Evolutionary conservation across 2,113 vertebrate species (phyloP).

Genomic region (Varanus salvator): DNA sequence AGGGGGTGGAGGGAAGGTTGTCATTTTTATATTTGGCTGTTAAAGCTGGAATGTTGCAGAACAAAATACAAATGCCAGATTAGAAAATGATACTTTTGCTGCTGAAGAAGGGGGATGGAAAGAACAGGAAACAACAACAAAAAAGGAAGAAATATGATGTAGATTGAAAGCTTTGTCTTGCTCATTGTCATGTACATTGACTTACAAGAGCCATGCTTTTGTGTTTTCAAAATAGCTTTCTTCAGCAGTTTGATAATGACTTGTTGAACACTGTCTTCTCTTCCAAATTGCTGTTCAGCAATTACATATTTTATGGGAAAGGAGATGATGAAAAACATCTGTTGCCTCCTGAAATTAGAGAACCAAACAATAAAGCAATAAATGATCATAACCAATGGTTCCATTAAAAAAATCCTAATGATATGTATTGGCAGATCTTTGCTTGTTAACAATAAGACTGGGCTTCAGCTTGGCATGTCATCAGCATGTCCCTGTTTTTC

Average conservation of each 20-base stretch:
- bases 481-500: background rate
- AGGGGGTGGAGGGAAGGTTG: background rate
- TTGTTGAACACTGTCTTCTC: constrained; percentile 37
- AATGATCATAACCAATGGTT: constrained; percentile 26
- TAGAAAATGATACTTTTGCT: constrained; percentile 37
- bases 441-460: constrained; percentile 5
- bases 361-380: constrained; percentile 12
- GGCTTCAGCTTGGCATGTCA: background rate
- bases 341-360: constrained; percentile 23
- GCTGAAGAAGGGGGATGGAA: constrained; percentile 44
- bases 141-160: constrained; percentile 2
- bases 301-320: constrained; percentile 49
- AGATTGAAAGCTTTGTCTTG: constrained; percentile 52
- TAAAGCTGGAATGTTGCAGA: constrained; percentile 62
- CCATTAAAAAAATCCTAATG: background rate
- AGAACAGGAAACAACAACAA: constrained; percentile 44
- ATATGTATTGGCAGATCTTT: background rate
- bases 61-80: constrained; percentile 47
- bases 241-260: constrained; percentile 36
- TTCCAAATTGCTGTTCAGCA: constrained; percentile 51
- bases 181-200: constrained; percentile 47
- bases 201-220: constrained; percentile 37
- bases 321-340: constrained; percentile 35
- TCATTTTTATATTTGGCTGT: constrained; percentile 61
- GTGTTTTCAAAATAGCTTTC: constrained; percentile 33